Base-by-base conservation (phyloP, 2,888 invertebrate species). In the Bellardia pandia region DNA sequence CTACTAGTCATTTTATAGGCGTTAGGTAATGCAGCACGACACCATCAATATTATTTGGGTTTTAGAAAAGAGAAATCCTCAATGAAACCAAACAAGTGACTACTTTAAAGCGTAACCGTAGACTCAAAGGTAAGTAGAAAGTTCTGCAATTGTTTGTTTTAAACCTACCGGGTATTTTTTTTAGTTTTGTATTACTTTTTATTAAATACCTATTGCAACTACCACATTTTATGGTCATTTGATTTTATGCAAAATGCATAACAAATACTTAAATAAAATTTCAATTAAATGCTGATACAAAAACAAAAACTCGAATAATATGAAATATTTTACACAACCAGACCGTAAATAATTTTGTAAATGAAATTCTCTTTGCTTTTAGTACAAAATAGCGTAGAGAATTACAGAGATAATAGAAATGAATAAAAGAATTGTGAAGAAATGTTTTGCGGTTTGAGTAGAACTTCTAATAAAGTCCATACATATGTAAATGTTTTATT, bases 191-290 rank as follows among this genome's bases (percentile, higher is more conserved):
- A 53, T 53, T 13, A 0, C 6, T 56, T 56, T 1, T 6, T 6
- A 23, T 23, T 56, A 23, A 23, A 13, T 60, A 60, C 30, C 6
- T 23, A 23, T 23, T 14, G 4, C 16, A 60, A 60, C 60, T 33
- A 13, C 60, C 33, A 11, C 60, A 33, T 60, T 33, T 45, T 45
- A 45, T 45, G 45, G 45, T 45, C 45, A 45, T 13, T 45, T 45
- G 13, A 45, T 13, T 2, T 60, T 33, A 60, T 60, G 60, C 30
- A 56, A 56, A 56, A 56, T 56, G 56, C 56, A 56, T 56, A 56
- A 56, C 56, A 56, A 56, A 23, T 56, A 13, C 13, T 45, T 14
- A 56, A 56, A 23, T 56, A 16, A 23, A 56, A 23, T 56, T 56
- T 23, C 14, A 56, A 56, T 23, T 23, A 56, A 56, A 56, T 53